Conservation (phyloP, 2,888 invertebrate species). For the Drosophila incognita region DNA sequence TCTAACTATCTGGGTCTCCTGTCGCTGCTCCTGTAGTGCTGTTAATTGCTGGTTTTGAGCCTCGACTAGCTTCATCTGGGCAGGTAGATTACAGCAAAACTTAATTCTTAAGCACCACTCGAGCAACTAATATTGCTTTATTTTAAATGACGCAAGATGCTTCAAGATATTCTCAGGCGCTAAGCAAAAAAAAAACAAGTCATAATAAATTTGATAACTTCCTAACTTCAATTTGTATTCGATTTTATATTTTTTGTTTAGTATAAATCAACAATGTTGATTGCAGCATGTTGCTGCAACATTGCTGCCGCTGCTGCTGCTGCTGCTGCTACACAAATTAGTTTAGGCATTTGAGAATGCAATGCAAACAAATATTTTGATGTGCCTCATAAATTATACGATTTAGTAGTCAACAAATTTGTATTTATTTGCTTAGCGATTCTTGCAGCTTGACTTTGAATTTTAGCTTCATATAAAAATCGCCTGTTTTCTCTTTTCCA, state of each 20-base stretch:
- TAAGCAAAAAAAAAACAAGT: not conserved
- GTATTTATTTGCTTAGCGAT: conserved; percentile 57
- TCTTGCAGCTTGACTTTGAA: conserved; percentile 56
- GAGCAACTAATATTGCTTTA: not conserved
- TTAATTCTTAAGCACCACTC: conserved; percentile 3
- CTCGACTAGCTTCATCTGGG: conserved; percentile 8
- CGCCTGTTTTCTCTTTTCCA: not conserved
- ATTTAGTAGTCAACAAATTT: conserved; percentile 53
- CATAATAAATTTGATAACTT: not conserved
- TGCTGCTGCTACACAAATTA: conserved; percentile 9
- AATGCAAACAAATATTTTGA: conserved; percentile 44
- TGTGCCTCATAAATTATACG: conserved; percentile 53
- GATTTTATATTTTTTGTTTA: not conserved
- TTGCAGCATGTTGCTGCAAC: conserved; percentile 34
- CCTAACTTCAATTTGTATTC: conserved; percentile 5
- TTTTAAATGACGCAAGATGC: not conserved
- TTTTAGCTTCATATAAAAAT: not conserved
- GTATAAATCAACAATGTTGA: conserved; percentile 26
- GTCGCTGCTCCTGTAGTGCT: conserved; percentile 27
- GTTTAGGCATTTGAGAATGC: conserved; percentile 48
- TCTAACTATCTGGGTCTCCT: not conserved
- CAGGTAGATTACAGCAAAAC: conserved; percentile 2
- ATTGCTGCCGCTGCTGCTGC: conserved; percentile 24
- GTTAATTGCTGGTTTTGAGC: conserved; percentile 61
- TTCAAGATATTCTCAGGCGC: not conserved